phyloP scores from a whole-genome alignment of 2,113 vertebrate species.

The Cygnus buccinator region DNA sequence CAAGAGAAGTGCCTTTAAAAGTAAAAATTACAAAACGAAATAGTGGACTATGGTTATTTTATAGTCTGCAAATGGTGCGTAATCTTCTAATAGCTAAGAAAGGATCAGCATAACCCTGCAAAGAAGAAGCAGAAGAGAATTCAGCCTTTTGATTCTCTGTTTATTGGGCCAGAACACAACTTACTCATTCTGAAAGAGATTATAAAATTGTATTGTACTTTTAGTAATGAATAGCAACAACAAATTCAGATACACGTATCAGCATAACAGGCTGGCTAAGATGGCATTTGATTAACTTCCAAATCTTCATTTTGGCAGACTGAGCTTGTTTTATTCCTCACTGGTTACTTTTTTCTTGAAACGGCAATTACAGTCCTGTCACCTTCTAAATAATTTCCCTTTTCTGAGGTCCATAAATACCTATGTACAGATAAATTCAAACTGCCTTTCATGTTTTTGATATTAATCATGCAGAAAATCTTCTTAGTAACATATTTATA shows the following conservation, averaged over 20 bases:
- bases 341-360: conserved; percentile 31
- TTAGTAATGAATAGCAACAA: neutral
- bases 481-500: conserved; percentile 17
- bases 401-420: neutral
- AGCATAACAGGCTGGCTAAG: neutral
- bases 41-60: neutral
- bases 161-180: neutral
- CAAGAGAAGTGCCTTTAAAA: neutral
- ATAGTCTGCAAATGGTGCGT: neutral
- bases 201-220: neutral
- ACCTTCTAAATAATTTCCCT: conserved; percentile 33
- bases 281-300: conserved; percentile 18
- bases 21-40: neutral
- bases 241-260: neutral
- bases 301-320: conserved; percentile 34
- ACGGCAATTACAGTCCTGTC: conserved; percentile 43
- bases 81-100: neutral
- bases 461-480: conserved; percentile 61
- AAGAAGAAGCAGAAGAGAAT: neutral
- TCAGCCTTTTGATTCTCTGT: neutral
- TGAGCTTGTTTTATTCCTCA: conserved; percentile 28
- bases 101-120: neutral
- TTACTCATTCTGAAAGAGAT: neutral
- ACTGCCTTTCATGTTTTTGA: conserved; percentile 42
- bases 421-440: conserved; percentile 31